Conservation (phyloP, 2,888 invertebrate genomes). For the Pycnomerus fuliginosus region DNA sequence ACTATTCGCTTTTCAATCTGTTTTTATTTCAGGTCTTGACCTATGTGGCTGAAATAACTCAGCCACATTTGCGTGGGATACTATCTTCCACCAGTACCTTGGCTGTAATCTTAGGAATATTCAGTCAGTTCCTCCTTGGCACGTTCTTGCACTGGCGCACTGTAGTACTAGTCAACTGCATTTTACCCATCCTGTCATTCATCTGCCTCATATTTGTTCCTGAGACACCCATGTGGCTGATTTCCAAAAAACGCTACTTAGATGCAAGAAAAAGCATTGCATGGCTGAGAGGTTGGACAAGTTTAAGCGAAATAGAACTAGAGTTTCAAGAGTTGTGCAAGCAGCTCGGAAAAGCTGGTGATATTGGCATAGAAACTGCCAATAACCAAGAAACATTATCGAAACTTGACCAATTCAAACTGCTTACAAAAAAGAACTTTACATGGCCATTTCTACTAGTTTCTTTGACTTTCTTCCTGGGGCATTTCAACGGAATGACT, state of each 20-base stretch:
- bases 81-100: slow-evolving; percentile 72
- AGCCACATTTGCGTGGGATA: slow-evolving; percentile 73
- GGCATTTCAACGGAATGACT: slow-evolving; percentile 74
- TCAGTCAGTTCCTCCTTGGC: slow-evolving; percentile 75
- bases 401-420: slow-evolving; percentile 24
- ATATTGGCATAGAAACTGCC: slow-evolving; percentile 28
- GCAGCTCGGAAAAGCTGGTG: slow-evolving; percentile 27
- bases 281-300: slow-evolving; percentile 78
- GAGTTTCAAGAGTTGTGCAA: slow-evolving; percentile 57
- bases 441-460: slow-evolving; percentile 69
- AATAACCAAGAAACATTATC: slow-evolving; percentile 4
- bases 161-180: slow-evolving; percentile 65
- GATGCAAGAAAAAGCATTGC: slow-evolving; percentile 71
- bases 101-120: slow-evolving; percentile 73
- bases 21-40: slow-evolving; percentile 63
- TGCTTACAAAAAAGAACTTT: slow-evolving; percentile 63
- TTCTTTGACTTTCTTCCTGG: slow-evolving; percentile 67
- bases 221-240: slow-evolving; percentile 79
- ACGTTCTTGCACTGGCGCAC: slow-evolving; percentile 71
- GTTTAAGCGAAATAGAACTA: slow-evolving; percentile 58
- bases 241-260: slow-evolving; percentile 62
- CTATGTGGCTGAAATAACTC: slow-evolving; percentile 80
- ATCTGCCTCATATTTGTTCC: slow-evolving; percentile 69
- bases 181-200: slow-evolving; percentile 64
- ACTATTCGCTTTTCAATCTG: slow-evolving; percentile 1